Evolutionary conservation across 2,113 vertebrate genomes (phyloP), one percentile per base, ranked within the genome.

Genomic region (Psephotus haematonotus): DNA sequence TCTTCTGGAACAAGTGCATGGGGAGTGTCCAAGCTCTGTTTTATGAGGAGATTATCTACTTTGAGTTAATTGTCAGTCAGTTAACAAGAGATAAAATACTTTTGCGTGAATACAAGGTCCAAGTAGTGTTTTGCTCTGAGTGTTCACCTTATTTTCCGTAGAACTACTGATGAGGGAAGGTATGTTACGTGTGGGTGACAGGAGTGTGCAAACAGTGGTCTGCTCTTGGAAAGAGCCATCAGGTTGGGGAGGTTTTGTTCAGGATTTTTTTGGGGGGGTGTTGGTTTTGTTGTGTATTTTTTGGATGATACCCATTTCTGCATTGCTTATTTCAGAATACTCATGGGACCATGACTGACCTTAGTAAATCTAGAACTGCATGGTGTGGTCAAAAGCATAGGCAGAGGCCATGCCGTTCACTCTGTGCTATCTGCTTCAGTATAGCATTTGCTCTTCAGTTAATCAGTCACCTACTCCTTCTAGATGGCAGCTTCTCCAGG

Each of bases 271-370:
- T 6, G 7, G 33, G 7, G 7, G 63, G n/a, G 5, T 47, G 4
- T 9, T 39, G 43, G 6, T 20, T 57, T 22, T 39, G 8, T 17
- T 29, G n/a, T 23, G 20, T 11, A 10, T 47, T 31, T n/a, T 78
- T 52, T 41, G 16, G 7, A 1, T 8, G 35, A 33, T 4, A 4
- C 47, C 8, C 12, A 1, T 62, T 70, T 41, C 71, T 81, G 25
- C 65, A 3, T 7, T 13, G 31, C 52, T 33, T 9, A 4, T 47
- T 70, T 82, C 43, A 33, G 62, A 27, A 2, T 5, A 65, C 53
- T 3, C 63, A 8, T 1, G 1, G 70, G 14, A 11, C 15, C 27
- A 2, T 1, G 76, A 7, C 49, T 50, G 60, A 55, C 43, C 57
- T 57, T 35, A 28, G 69, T 43, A 46, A 57, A 44, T 11, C 6